Conservation (phyloP, 2,888 invertebrate species). For the Meiosimyza platycephala region DNA sequence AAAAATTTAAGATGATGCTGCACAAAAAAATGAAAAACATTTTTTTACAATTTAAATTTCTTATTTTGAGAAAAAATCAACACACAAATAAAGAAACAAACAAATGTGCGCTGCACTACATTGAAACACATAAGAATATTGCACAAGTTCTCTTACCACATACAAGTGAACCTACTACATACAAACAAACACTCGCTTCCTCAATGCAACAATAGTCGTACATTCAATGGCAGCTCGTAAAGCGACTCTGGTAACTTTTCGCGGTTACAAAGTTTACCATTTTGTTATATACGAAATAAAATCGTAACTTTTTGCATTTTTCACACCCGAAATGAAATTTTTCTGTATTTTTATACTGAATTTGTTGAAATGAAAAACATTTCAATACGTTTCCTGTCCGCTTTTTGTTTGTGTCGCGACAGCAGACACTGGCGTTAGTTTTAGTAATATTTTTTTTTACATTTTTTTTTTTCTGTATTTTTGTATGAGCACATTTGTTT, state of each 20-base stretch:
- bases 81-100: not conserved
- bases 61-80: too few species aligned
- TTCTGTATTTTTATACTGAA: not conserved
- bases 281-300: slow-evolving; percentile 9
- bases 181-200: not conserved
- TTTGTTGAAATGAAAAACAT: slow-evolving; percentile 26
- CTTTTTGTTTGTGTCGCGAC: slow-evolving; percentile 41
- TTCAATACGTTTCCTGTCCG: slow-evolving; percentile 45
- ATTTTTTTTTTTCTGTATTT: not conserved
- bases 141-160: too few species aligned
- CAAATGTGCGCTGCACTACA: not conserved
- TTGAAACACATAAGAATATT: too few species aligned
- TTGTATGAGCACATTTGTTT: not conserved
- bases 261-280: slow-evolving; percentile 14
- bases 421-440: not conserved
- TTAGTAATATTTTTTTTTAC: not conserved
- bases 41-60: too few species aligned
- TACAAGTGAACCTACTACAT: not conserved
- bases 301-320: slow-evolving; percentile 28
- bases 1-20: too few species aligned
- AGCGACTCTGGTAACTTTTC: not conserved
- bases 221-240: not conserved
- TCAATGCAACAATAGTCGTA: not conserved
- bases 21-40: too few species aligned
- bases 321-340: slow-evolving; percentile 20